phyloP scores from a whole-genome alignment of 2,113 vertebrate genomes.

The Bufo bufo region DNA sequence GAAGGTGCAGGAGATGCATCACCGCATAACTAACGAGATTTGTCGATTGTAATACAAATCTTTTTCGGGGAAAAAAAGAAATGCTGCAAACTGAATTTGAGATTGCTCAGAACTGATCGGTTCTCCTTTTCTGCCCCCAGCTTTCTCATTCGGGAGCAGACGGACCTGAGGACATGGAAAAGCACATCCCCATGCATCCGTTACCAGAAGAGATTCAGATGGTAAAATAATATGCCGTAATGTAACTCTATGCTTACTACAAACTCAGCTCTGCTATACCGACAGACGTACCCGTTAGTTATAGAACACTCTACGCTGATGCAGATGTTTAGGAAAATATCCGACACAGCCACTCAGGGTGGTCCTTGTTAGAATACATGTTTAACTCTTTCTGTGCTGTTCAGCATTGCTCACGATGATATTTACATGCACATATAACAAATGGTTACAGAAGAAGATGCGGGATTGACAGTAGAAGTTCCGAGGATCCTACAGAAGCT shows the following conservation, averaged over 20 bases:
- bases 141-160: not conserved
- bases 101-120: not conserved
- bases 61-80: no score
- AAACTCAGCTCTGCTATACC: not conserved
- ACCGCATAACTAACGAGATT: not conserved
- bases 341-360: not conserved
- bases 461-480: not conserved
- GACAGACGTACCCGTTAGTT: not conserved
- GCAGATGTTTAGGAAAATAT: not conserved
- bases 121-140: not conserved
- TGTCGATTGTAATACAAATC: not conserved
- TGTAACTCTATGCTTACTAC: not conserved
- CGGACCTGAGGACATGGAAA: slow-evolving; percentile 62
- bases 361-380: not conserved
- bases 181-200: slow-evolving; percentile 65
- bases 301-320: not conserved
- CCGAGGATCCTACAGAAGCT: not conserved
- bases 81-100: not conserved
- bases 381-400: not conserved
- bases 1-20: not conserved
- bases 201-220: slow-evolving; percentile 75
- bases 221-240: slow-evolving; percentile 59
- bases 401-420: not conserved
- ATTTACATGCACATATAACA: not conserved
- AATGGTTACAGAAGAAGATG: not conserved